A percentile compares a stretch with the other conserved stretches of the same genome.
Conservation (phyloP, 1,140 invertebrate genomes). For the Lamellibrachia luymesi region DNA sequence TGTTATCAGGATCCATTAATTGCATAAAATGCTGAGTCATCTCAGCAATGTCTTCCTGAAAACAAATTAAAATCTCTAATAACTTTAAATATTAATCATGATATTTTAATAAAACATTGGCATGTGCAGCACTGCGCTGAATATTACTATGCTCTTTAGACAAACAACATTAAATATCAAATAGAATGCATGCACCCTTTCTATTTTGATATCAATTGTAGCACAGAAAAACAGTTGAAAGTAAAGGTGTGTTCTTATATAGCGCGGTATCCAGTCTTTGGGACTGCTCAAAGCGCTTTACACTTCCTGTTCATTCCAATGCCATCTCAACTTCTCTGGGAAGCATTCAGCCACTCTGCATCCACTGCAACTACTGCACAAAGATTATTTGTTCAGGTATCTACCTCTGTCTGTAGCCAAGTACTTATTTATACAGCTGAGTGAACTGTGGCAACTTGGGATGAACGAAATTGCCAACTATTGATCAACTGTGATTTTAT, state of each 20-base stretch:
- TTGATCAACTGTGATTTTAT: background rate
- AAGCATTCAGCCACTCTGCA: no score
- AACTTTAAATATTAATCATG: background rate
- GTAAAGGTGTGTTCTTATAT: no score
- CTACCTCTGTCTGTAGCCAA: no score
- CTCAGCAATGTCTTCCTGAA: background rate
- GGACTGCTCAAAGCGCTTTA: no score
- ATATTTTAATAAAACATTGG: background rate
- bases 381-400: no score
- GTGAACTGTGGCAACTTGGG: no score
- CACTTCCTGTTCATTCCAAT: no score
- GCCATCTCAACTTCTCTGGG: no score
- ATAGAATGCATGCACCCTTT: background rate
- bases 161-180: background rate
- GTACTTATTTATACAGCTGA: no score
- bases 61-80: background rate
- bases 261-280: no score
- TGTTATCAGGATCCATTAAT: background rate
- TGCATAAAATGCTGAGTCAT: background rate
- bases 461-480: background rate
- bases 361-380: background rate
- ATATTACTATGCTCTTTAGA: background rate
- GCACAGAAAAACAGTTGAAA: background rate
- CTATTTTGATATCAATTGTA: background rate
- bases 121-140: background rate